These are phyloP conservation scores for Leucophora obtusa DNA, from an alignment of 2,888 invertebrate genomes.

Conservation along the genomic window DNA sequence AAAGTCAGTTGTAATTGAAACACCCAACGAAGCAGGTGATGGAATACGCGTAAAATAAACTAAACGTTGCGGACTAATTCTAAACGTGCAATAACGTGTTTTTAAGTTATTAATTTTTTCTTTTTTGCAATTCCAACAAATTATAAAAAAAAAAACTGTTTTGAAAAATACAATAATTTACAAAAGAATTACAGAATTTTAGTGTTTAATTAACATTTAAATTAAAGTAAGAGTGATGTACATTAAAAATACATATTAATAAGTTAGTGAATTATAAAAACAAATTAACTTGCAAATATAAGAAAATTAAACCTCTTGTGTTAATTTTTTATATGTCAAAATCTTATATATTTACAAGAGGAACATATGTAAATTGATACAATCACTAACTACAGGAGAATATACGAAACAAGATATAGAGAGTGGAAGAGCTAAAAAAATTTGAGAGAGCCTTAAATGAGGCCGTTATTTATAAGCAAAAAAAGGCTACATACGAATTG, in stretches of 20 bases:
- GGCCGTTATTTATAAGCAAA: slow-evolving; percentile 44
- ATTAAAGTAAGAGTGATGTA: not conserved
- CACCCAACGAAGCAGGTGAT: slow-evolving; percentile 52
- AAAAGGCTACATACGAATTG: slow-evolving; percentile 30
- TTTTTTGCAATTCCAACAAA: not conserved
- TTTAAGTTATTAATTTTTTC: slow-evolving; percentile 16
- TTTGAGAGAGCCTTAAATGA: slow-evolving; percentile 37
- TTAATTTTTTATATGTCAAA: slow-evolving; percentile 35
- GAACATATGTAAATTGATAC: slow-evolving; percentile 34
- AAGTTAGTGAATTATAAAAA: slow-evolving; percentile 4
- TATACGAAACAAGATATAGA: not conserved
- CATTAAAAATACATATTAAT: not conserved
- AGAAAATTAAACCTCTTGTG: slow-evolving; percentile 27
- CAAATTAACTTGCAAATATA: slow-evolving; percentile 1
- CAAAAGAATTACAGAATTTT: too few species aligned
- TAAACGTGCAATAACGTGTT: slow-evolving; percentile 51
- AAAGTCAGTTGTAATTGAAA: slow-evolving; percentile 51
- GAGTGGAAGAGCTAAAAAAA: slow-evolving; percentile 20
- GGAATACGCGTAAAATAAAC: slow-evolving; percentile 29
- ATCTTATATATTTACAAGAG: slow-evolving; percentile 17
- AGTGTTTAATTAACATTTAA: not conserved
- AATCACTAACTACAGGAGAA: slow-evolving; percentile 20
- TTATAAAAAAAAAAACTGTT: too few species aligned
- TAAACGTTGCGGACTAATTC: not conserved
- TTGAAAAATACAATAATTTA: too few species aligned